Evolutionary conservation across 2,797 vertebrate genomes (phyloP).

Genomic region (Rhincodon typus): DNA sequence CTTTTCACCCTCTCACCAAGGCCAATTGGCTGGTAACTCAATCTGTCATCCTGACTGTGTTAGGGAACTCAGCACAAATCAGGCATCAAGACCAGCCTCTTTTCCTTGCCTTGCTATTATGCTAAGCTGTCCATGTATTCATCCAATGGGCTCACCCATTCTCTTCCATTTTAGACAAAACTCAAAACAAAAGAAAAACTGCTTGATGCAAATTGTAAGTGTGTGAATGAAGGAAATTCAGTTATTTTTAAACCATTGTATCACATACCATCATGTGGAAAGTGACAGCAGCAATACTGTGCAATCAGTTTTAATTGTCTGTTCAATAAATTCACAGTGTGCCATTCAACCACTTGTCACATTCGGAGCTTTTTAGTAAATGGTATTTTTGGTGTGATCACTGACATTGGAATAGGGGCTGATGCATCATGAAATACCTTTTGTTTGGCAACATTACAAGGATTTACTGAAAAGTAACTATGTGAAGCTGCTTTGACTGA

Average conservation of each 20-base stretch:
- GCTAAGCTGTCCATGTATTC: not conserved
- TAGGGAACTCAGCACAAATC: not conserved
- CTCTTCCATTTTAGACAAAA: not conserved
- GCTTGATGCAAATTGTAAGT: no score
- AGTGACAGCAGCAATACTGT: not conserved
- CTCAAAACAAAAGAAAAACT: not conserved
- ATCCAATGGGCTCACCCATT: not conserved
- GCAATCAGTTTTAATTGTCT: not conserved
- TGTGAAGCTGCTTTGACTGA: not conserved
- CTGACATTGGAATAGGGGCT: not conserved
- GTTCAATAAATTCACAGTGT: not conserved
- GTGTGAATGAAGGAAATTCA: no score
- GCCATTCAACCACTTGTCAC: not conserved
- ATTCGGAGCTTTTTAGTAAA: not conserved
- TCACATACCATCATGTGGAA: not conserved
- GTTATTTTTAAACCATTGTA: not conserved
- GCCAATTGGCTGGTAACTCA: not conserved
- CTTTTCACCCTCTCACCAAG: not conserved
- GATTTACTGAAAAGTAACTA: not conserved
- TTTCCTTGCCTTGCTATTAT: not conserved
- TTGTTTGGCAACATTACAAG: not conserved
- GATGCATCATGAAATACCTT: not conserved
- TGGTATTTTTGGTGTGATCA: not conserved
- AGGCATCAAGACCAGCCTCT: no score
- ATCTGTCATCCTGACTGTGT: not conserved